Percentiles rank a stretch among this genome's conserved stretches.
These are phyloP conservation scores for Aurelia aurita DNA, from an alignment of 30 jellyfish, hydroid and myxozoan species.

Conservation along the genomic window DNA sequence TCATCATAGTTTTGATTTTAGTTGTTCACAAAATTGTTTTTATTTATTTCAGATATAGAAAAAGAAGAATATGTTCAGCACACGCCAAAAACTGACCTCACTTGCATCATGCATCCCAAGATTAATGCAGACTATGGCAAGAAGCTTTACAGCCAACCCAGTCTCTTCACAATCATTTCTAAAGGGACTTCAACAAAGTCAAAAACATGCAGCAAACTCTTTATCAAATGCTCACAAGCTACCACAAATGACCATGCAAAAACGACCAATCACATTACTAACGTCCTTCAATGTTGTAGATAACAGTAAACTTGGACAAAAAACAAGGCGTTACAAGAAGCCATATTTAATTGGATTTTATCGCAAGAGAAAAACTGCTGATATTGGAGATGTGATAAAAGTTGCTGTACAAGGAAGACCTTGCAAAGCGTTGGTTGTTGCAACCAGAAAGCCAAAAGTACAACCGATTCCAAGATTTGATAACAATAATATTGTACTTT, in stretches of 20 bases:
- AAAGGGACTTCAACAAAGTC: too few species aligned
- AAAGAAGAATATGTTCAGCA: too few species aligned
- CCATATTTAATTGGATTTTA: constrained; percentile 97
- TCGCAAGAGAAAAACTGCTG: constrained; percentile 96
- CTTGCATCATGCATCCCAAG: too few species aligned
- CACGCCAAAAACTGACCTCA: too few species aligned
- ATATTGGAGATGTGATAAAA: constrained; percentile 90
- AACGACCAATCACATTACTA: constrained; percentile 66
- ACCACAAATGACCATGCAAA: constrained; percentile 1
- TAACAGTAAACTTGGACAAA: constrained; percentile 95
- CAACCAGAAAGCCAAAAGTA: constrained; percentile 87
- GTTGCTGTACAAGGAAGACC: constrained; percentile 97
- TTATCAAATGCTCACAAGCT: background rate
- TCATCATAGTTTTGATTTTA: too few species aligned
- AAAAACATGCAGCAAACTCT: background rate
- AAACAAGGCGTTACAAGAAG: constrained; percentile 80
- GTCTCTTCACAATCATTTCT: too few species aligned
- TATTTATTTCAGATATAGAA: too few species aligned
- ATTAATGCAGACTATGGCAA: too few species aligned
- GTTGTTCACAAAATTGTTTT: too few species aligned
- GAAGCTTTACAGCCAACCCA: too few species aligned
- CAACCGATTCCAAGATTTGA: constrained; percentile 94
- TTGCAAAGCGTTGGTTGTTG: constrained; percentile 95
- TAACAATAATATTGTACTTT: constrained; percentile 85
- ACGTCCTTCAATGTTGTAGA: constrained; percentile 94